These are phyloP conservation scores for Babylonia areolata DNA, from an alignment of 1,140 invertebrate genomes.

Conservation along the genomic window DNA sequence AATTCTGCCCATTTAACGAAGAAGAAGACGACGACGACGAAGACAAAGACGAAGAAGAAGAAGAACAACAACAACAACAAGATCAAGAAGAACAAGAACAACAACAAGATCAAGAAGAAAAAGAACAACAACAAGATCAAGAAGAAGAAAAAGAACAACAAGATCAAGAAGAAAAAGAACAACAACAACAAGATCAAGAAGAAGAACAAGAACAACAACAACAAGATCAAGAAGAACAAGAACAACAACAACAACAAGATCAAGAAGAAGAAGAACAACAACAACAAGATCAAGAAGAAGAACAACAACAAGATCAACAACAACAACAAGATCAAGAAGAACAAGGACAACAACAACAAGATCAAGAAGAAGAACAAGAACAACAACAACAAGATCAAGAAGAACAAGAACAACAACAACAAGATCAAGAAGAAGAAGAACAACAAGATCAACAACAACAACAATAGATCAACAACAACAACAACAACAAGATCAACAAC, in stretches of 20 bases:
- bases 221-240: background rate
- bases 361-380: background rate
- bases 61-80: no score
- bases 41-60: no score
- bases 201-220: background rate
- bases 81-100: no score
- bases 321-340: background rate
- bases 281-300: background rate
- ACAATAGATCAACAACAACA: no score
- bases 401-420: background rate
- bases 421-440: background rate
- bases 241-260: background rate
- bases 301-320: background rate
- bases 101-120: background rate
- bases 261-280: background rate
- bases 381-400: background rate
- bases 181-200: background rate
- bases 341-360: background rate
- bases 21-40: no score
- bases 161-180: background rate
- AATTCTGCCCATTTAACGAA: no score
- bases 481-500: background rate
- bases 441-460: background rate
- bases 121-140: background rate
- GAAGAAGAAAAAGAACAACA: background rate